Evolutionary conservation across 2,113 vertebrate species (phyloP).

Genomic region (Lota lota): DNA sequence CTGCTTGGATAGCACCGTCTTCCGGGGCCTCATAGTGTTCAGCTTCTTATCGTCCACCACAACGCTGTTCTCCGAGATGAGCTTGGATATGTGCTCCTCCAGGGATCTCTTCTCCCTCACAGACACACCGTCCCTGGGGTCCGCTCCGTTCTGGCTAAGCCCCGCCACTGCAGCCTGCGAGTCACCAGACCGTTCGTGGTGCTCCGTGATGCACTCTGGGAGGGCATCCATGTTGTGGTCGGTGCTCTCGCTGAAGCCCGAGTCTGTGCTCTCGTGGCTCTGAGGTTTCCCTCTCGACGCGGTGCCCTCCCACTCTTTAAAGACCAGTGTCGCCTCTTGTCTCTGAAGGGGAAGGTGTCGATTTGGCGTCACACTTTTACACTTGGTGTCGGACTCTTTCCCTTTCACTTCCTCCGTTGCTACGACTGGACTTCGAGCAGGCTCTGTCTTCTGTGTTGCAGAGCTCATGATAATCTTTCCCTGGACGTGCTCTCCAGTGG

Average conservation of each 20-base stretch:
- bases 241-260: constrained; percentile 88
- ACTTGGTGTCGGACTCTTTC: constrained; percentile 39
- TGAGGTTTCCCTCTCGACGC: constrained; percentile 77
- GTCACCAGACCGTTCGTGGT: constrained; percentile 20
- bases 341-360: constrained; percentile 76
- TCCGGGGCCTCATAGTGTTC: constrained; percentile 88
- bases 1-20: constrained; percentile 88
- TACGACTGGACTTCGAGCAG: constrained; percentile 10
- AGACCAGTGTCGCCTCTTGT: constrained; percentile 77
- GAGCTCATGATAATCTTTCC: constrained; percentile 36
- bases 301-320: constrained; percentile 78
- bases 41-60: constrained; percentile 88
- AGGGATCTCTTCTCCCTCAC: constrained; percentile 80
- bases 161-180: constrained; percentile 22
- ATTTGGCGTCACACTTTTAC: constrained; percentile 32
- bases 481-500: constrained; percentile 2
- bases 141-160: constrained; percentile 33
- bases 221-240: constrained; percentile 82
- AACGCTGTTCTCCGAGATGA: constrained; percentile 90
- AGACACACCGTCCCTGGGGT: constrained; percentile 39
- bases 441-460: constrained; percentile 17
- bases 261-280: constrained; percentile 93
- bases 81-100: constrained; percentile 86
- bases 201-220: constrained; percentile 55
- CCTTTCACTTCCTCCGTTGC: constrained; percentile 14